A percentile compares a stretch with the other conserved stretches of the same genome.
phyloP scores from a whole-genome alignment of 2,888 invertebrate species.

The Anoncus sp. region DNA sequence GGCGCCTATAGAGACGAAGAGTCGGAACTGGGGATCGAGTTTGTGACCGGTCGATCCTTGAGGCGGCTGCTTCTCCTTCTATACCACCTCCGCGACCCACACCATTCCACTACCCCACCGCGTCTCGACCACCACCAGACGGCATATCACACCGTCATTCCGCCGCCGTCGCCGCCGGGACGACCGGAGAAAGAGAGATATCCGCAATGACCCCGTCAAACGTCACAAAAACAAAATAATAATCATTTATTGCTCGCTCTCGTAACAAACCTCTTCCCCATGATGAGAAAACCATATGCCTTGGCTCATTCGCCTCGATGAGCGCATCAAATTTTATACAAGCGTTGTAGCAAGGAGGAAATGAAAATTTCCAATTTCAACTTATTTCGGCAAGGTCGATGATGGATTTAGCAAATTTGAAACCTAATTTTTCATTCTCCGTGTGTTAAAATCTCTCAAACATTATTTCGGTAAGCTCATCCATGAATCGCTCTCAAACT shows the following conservation, averaged over 20 bases:
- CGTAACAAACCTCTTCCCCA: too few relatives aligned
- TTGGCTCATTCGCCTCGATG: too few relatives aligned
- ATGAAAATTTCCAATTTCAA: too few relatives aligned
- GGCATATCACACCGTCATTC: constrained; percentile 29
- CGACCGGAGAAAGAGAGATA: neutral
- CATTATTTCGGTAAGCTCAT: neutral
- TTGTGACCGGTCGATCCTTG: constrained; percentile 74
- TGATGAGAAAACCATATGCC: too few relatives aligned
- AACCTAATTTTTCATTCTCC: too few relatives aligned
- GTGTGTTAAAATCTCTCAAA: neutral
- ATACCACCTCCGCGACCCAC: constrained; percentile 69
- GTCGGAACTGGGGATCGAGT: constrained; percentile 77
- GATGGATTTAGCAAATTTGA: too few relatives aligned
- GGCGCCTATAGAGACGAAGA: constrained; percentile 71
- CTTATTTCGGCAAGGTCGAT: too few relatives aligned
- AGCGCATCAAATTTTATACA: too few relatives aligned
- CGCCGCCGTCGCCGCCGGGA: constrained; percentile 13
- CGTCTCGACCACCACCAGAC: constrained; percentile 37
- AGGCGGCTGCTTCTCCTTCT: constrained; percentile 70
- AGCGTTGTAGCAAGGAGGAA: too few relatives aligned
- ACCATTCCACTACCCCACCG: constrained; percentile 73
- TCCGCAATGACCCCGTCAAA: too few relatives aligned
- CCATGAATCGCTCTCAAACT: neutral
- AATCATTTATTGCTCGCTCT: too few relatives aligned
- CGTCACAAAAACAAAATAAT: too few relatives aligned